Evolutionary conservation across 1,140 invertebrate genomes (phyloP), one percentile per base, ranked within the genome.

Genomic region (Calephelis nemesis): DNA sequence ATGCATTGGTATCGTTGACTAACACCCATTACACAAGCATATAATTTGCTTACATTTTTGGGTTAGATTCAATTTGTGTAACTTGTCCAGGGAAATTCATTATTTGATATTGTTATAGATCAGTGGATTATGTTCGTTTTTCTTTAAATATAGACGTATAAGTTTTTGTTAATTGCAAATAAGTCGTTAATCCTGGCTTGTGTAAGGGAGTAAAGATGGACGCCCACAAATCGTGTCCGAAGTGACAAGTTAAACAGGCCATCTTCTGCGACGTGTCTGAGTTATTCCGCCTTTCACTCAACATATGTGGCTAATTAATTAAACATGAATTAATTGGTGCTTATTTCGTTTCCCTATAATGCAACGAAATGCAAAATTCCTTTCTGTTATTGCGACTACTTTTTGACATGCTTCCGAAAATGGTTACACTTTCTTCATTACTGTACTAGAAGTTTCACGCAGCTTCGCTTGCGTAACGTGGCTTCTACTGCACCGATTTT

Each of bases 241-340:
- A 83, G 72, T 88, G 88, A 91, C 87, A 87, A 80, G 70, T 83
- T 84, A 85, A 88, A 88, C 86, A 83, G 78, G 74, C 82, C 82
- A 84, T 85, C 87, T 78, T 74, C 72, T 66, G 79, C 74, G 87
- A 91, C 88, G 85, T 80, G 84, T 80, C 80, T 90, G 86, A 90
- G 78, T 84, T 86, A 90, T 80, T 72, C 72, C 74, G 64, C 74
- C 71, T 78, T 77, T 77, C 74, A 74, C 72, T 75, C 72, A 78
- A 81, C 80, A 82, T 84, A 87, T 80, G 76, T 71, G 72, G 67
- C 78, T 78, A 81, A 85, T 91, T 91, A 88, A 91, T 91, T 74
- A 82, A 84, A 74, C 67, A 71, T 71, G 81, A 69, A 69, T 49
- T 50, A 48, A 49, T 50, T 73, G 65, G 50, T 54, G 67, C 60